A percentile compares a stretch with the other conserved stretches of the same genome.
Evolutionary conservation across 2,888 invertebrate genomes (phyloP).

Genomic region (Cyclophora punctaria): DNA sequence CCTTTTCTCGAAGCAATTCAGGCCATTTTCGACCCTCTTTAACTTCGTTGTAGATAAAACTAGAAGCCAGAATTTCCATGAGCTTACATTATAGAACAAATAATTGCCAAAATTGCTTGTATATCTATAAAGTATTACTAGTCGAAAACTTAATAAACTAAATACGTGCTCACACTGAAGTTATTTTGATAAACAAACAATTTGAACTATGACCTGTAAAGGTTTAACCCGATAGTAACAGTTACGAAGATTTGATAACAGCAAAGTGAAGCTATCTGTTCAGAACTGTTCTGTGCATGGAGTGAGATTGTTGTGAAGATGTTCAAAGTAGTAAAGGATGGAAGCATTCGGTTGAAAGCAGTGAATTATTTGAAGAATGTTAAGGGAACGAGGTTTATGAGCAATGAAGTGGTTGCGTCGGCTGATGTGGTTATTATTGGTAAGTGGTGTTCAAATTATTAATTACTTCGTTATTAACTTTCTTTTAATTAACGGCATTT

Average conservation of each 20-base stretch:
- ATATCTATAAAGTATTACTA: too few species aligned
- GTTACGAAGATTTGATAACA: constrained; percentile 4
- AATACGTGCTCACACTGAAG: too few species aligned
- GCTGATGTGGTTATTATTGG: constrained; percentile 88
- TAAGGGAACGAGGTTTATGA: constrained; percentile 30
- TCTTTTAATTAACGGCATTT: too few species aligned
- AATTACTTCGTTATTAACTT: too few species aligned
- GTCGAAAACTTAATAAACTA: too few species aligned
- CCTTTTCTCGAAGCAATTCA: too few species aligned
- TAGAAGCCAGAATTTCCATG: too few species aligned
- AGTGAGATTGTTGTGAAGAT: constrained; percentile 29
- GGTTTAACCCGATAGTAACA: constrained; percentile 11
- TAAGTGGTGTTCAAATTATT: constrained; percentile 37
- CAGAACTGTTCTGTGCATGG: constrained; percentile 15
- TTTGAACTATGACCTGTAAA: constrained; percentile 30
- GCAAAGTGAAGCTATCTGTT: constrained; percentile 7
- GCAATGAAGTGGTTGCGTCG: constrained; percentile 51
- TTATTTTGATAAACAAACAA: constrained; percentile 21
- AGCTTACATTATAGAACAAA: too few species aligned
- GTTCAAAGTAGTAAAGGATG: constrained; percentile 52
- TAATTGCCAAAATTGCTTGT: too few species aligned
- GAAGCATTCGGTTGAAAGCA: constrained; percentile 33
- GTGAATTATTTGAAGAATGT: constrained; percentile 39
- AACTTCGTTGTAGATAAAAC: too few species aligned
- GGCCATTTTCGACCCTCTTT: too few species aligned